Conservation (phyloP, 2,113 vertebrate species). For the Onychostruthus taczanowskii region DNA sequence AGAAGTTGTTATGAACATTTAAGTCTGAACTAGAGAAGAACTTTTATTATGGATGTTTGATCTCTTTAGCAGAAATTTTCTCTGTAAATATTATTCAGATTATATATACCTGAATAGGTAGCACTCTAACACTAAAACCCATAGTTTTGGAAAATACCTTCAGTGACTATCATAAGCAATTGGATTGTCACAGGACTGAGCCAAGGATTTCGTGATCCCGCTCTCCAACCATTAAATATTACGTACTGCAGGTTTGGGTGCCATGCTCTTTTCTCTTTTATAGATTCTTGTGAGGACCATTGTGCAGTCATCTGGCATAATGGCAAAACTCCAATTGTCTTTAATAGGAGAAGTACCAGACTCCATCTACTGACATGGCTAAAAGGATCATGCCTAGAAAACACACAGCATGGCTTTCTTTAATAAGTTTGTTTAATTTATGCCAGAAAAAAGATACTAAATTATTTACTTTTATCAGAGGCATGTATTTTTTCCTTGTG, state of each 20-base stretch:
- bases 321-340: constrained; percentile 12
- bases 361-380: background rate
- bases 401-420: background rate
- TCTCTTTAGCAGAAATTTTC: background rate
- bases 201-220: background rate
- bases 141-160: background rate
- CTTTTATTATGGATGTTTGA: background rate
- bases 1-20: background rate
- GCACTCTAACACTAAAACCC: background rate
- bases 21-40: background rate
- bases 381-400: background rate
- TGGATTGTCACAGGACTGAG: background rate
- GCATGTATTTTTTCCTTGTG: background rate
- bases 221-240: background rate
- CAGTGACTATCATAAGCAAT: background rate
- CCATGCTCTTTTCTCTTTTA: background rate
- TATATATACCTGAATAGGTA: background rate
- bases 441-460: background rate
- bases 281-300: background rate
- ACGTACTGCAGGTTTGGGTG: background rate
- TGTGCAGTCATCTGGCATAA: background rate
- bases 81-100: background rate
- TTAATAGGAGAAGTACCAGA: constrained; percentile 27
- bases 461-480: background rate
- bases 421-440: background rate